Evolutionary conservation across 2,113 vertebrate genomes (phyloP).

Genomic region (Hystrix cristata): DNA sequence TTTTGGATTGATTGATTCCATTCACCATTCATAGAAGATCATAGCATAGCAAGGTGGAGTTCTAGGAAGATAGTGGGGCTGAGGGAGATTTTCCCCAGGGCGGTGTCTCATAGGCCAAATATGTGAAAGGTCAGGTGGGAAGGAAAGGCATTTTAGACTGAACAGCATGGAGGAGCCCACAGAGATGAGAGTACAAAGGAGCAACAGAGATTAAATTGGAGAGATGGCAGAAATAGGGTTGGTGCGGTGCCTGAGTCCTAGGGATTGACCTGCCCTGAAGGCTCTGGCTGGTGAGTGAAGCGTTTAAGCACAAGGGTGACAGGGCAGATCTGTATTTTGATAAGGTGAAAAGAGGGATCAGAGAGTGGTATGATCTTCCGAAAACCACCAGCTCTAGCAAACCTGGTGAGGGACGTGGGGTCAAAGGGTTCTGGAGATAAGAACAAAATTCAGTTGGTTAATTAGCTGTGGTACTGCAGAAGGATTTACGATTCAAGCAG

Average conservation of each 20-base stretch:
- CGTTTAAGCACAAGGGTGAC: neutral
- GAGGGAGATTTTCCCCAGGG: neutral
- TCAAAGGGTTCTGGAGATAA: neutral
- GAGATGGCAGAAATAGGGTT: conserved; percentile 23
- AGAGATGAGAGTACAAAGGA: conserved; percentile 4
- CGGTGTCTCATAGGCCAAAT: neutral
- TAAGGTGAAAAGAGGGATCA: neutral
- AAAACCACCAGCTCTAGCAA: neutral
- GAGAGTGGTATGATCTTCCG: neutral
- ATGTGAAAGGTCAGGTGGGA: neutral
- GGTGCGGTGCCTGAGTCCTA: neutral
- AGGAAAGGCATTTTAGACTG: neutral
- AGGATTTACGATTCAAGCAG: neutral
- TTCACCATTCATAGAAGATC: neutral
- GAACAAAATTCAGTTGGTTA: neutral
- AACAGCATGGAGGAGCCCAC: neutral
- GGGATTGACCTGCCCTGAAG: conserved; percentile 1
- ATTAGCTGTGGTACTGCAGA: neutral
- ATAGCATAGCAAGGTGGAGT: neutral
- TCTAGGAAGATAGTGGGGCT: neutral
- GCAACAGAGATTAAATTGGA: neutral
- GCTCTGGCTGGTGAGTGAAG: neutral
- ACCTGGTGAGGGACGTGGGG: neutral
- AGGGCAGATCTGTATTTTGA: conserved; percentile 13
- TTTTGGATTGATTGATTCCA: neutral